phyloP scores from a whole-genome alignment of 2,797 vertebrate species.

The Oceanodroma leucorhoa region DNA sequence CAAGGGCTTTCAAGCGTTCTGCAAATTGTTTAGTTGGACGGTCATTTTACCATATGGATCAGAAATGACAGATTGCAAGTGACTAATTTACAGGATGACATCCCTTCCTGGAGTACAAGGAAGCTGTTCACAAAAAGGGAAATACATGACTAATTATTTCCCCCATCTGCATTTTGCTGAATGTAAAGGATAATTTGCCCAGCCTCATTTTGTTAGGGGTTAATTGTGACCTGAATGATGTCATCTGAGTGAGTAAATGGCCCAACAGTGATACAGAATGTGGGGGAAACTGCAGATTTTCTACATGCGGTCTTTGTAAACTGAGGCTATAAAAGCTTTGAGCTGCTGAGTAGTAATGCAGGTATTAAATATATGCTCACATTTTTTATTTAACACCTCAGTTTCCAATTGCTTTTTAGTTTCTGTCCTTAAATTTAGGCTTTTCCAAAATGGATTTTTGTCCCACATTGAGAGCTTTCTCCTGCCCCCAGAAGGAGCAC shows the following conservation, averaged over 20 bases:
- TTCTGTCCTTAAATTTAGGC: neutral
- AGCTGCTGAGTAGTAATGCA: neutral
- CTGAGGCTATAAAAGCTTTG: neutral
- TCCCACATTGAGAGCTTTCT: neutral
- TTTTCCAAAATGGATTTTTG: neutral
- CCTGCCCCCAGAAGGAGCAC: neutral
- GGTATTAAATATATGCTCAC: neutral
- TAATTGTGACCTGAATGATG: constrained; percentile 24
- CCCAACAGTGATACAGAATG: neutral
- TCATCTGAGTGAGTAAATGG: neutral
- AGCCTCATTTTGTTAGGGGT: neutral
- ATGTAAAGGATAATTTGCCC: neutral
- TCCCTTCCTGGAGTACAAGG: constrained; percentile 7
- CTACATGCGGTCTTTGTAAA: neutral
- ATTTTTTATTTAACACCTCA: neutral
- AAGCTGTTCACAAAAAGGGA: constrained; percentile 15
- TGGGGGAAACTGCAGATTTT: neutral
- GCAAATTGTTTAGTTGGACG: neutral
- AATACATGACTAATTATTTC: constrained; percentile 41
- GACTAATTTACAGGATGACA: constrained; percentile 18
- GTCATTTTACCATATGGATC: constrained; percentile 13
- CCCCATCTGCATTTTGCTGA: constrained; percentile 14
- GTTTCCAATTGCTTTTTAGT: neutral
- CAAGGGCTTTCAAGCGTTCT: neutral
- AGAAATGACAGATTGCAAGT: constrained; percentile 40